A percentile compares a stretch with the other conserved stretches of the same genome.
phyloP scores from a whole-genome alignment of 2,888 invertebrate species.

The Epinotia brunnichana region DNA sequence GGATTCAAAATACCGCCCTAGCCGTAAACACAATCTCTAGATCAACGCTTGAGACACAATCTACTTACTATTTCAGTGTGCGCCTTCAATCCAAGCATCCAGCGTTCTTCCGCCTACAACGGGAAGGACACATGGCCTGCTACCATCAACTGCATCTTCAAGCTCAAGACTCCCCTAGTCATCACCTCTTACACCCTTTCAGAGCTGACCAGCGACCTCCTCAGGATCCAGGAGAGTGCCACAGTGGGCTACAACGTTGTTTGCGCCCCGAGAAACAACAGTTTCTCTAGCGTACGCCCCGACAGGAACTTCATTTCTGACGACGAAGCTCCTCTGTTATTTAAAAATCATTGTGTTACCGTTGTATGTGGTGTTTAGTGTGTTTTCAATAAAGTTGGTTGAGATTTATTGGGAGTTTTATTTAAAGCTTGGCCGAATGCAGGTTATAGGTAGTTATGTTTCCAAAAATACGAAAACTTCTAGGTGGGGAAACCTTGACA shows the following conservation, averaged over 20 bases:
- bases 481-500: too few relatives aligned
- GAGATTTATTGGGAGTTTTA: constrained; percentile 1
- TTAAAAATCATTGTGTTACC: constrained; percentile 87
- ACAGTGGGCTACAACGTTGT: constrained; percentile 77
- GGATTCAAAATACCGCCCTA: too few relatives aligned
- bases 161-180: constrained; percentile 83
- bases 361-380: constrained; percentile 71
- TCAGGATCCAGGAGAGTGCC: constrained; percentile 80
- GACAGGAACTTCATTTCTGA: constrained; percentile 90
- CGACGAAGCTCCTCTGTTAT: constrained; percentile 87
- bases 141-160: constrained; percentile 84
- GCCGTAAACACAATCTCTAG: too few relatives aligned
- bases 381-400: constrained; percentile 36
- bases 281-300: constrained; percentile 87
- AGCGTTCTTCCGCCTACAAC: constrained; percentile 86
- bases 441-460: background rate
- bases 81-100: constrained; percentile 88
- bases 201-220: constrained; percentile 86
- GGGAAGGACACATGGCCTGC: constrained; percentile 87
- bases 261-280: constrained; percentile 84
- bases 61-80: constrained; percentile 79
- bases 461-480: too few relatives aligned
- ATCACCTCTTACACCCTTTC: constrained; percentile 87
- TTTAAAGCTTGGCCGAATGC: background rate
- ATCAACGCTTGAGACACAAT: too few relatives aligned